A percentile compares a stretch with the other conserved stretches of the same genome.
Evolutionary conservation across 2,113 vertebrate genomes (phyloP).

Genomic region (Leucosticte australis): DNA sequence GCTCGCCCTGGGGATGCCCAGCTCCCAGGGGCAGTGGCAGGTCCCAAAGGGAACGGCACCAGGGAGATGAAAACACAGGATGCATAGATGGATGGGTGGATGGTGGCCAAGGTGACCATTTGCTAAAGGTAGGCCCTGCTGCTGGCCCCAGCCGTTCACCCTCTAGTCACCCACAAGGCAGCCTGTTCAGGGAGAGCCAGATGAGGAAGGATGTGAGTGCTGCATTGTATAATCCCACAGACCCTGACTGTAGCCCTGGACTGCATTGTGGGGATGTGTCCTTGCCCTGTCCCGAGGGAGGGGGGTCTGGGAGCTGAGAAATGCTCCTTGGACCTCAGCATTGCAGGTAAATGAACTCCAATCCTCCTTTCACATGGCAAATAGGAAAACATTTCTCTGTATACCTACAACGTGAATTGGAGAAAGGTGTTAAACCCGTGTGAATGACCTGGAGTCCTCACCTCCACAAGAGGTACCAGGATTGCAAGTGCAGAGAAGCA

Average conservation of each 20-base stretch:
- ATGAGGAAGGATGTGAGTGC: background rate
- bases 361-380: background rate
- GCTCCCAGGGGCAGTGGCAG: background rate
- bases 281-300: too few relatives aligned
- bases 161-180: too few relatives aligned
- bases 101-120: background rate
- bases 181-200: rapidly evolving
- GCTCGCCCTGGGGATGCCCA: background rate
- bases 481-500: background rate
- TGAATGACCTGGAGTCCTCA: background rate
- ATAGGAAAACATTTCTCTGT: too few relatives aligned
- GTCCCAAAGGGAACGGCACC: rapidly evolving
- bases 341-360: background rate
- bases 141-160: too few relatives aligned
- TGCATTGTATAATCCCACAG: background rate
- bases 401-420: too few relatives aligned
- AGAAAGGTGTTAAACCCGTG: background rate
- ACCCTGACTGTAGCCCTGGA: too few relatives aligned
- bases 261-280: too few relatives aligned
- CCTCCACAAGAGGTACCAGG: background rate
- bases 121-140: too few relatives aligned
- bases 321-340: background rate
- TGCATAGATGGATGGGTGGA: background rate
- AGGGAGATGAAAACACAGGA: rapidly evolving
- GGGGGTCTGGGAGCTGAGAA: too few relatives aligned